Evolutionary conservation across 2,888 invertebrate species (phyloP).

Genomic region (Sipha maydis): DNA sequence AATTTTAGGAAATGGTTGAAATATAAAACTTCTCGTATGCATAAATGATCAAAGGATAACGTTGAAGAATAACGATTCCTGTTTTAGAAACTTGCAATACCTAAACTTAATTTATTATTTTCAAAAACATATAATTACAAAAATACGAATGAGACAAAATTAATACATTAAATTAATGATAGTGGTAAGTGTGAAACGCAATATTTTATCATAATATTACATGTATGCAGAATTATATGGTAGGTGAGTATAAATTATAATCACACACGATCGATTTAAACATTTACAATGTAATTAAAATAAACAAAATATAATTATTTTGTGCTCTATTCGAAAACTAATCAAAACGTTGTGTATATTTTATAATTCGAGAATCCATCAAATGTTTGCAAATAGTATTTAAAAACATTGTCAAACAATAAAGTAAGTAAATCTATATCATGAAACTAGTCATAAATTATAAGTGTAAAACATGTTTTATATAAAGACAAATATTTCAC

Average conservation of each 20-base stretch:
- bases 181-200: not conserved
- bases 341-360: not conserved
- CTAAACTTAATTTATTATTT: too few species aligned
- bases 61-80: too few species aligned
- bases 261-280: not conserved
- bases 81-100: too few species aligned
- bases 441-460: not conserved
- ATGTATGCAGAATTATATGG: not conserved
- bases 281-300: not conserved
- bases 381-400: not conserved
- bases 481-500: not conserved
- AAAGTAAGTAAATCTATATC: not conserved
- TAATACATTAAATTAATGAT: too few species aligned
- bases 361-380: not conserved
- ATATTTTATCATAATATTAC: not conserved
- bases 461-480: not conserved
- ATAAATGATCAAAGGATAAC: too few species aligned
- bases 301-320: not conserved
- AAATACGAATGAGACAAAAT: too few species aligned
- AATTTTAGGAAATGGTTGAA: not conserved
- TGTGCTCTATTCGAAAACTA: too few species aligned
- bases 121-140: too few species aligned
- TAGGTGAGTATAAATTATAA: not conserved
- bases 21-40: not conserved
- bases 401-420: not conserved